Conservation (phyloP, 1,140 invertebrate genomes). For the Leptoteleia sp. region DNA sequence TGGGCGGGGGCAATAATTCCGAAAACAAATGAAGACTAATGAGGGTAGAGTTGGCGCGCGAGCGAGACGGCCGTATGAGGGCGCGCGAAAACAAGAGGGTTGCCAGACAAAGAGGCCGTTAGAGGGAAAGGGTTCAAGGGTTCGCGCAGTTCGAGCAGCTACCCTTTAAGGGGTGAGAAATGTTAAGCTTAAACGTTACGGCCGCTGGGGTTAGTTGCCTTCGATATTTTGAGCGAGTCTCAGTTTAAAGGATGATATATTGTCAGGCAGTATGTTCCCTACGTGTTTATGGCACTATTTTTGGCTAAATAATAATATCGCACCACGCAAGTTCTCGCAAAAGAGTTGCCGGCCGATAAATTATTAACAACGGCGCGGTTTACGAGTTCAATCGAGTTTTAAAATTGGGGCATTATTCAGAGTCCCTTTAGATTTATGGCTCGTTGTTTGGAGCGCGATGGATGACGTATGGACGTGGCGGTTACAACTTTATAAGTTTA, state of each 20-base stretch:
- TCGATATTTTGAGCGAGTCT: conserved; percentile 67
- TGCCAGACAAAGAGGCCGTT: conserved; percentile 67
- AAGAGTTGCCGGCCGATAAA: not conserved
- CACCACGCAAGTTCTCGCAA: conserved; percentile 1
- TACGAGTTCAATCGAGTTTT: not conserved
- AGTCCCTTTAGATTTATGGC: not conserved
- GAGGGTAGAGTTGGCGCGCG: conserved; percentile 74
- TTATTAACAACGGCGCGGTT: conserved; percentile 12
- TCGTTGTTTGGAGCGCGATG: too few species aligned
- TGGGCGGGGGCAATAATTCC: conserved; percentile 79
- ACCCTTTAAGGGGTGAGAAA: conserved; percentile 80
- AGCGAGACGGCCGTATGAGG: conserved; percentile 63
- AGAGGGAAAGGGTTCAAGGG: conserved; percentile 77
- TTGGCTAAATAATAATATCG: conserved; percentile 50
- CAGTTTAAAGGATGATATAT: conserved; percentile 80
- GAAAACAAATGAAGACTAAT: conserved; percentile 83
- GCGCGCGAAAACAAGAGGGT: conserved; percentile 66
- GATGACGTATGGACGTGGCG: too few species aligned
- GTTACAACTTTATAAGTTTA: too few species aligned
- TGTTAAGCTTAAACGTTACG: conserved; percentile 80
- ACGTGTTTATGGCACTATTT: conserved; percentile 70
- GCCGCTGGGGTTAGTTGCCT: conserved; percentile 77
- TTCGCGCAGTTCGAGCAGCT: conserved; percentile 67
- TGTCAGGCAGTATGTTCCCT: conserved; percentile 75
- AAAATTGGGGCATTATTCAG: conserved; percentile 1